These are phyloP conservation scores for Dendrocincla tyrannina DNA, from an alignment of 2,797 vertebrate species.

Conservation along the genomic window DNA sequence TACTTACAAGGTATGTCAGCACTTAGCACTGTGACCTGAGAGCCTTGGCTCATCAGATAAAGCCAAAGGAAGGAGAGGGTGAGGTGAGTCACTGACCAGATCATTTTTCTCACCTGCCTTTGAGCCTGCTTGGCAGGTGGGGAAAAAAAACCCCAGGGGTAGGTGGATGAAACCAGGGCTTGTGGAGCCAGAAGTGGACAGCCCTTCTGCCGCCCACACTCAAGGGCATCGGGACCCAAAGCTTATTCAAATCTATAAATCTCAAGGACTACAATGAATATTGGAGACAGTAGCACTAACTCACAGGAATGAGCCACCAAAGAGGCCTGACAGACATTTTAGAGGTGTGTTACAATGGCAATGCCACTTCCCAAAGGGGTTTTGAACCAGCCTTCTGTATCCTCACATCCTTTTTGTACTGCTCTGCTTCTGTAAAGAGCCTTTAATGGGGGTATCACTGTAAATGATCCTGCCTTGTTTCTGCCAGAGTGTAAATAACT, in stretches of 20 bases:
- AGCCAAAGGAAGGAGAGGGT: background rate
- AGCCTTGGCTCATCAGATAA: background rate
- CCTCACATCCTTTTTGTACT: background rate
- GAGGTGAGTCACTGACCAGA: background rate
- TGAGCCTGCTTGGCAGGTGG: background rate
- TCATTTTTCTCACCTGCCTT: background rate
- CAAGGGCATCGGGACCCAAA: background rate
- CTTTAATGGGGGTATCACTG: background rate
- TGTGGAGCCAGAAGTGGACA: background rate
- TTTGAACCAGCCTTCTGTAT: background rate
- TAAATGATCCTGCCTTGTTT: background rate
- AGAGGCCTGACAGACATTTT: background rate
- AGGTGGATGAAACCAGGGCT: background rate
- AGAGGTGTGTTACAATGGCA: background rate
- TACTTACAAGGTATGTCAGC: background rate
- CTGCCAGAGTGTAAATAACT: background rate
- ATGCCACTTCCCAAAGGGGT: background rate
- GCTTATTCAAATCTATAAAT: background rate
- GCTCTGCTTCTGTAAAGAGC: background rate
- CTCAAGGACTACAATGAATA: background rate
- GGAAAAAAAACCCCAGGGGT: rapidly evolving
- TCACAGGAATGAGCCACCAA: background rate
- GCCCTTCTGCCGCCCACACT: background rate
- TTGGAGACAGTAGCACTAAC: background rate
- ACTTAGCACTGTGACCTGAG: background rate